Conservation (phyloP, 2,797 vertebrate genomes). For the Bradypodion pumilum region DNA sequence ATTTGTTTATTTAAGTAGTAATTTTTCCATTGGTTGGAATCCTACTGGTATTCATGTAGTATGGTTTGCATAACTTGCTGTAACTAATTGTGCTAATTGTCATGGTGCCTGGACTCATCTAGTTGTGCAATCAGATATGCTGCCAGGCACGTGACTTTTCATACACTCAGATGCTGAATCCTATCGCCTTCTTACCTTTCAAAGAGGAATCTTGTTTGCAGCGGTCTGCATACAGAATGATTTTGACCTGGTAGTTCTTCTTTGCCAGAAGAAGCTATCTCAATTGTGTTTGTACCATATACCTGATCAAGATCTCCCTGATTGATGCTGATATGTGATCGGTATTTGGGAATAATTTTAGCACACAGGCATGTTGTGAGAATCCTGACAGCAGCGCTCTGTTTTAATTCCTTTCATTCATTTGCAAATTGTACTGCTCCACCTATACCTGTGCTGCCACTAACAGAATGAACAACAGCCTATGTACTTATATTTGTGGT, state of each 20-base stretch:
- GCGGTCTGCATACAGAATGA: not conserved
- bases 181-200: not conserved
- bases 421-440: not conserved
- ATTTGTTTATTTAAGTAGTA: too few species aligned
- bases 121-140: too few species aligned
- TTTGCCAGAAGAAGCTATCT: not conserved
- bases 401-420: not conserved
- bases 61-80: too few species aligned
- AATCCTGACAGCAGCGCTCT: not conserved
- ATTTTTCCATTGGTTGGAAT: too few species aligned
- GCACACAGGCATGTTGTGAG: not conserved
- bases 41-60: too few species aligned
- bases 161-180: not conserved
- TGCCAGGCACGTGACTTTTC: too few species aligned
- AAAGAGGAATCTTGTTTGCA: not conserved
- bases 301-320: rapidly evolving
- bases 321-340: not conserved
- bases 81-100: too few species aligned
- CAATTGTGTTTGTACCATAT: not conserved
- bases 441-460: conserved; percentile 27
- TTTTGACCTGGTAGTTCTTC: not conserved
- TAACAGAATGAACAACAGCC: conserved; percentile 5
- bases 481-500: conserved; percentile 47
- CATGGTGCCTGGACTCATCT: not conserved
- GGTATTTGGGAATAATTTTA: not conserved